These are phyloP conservation scores for Pipistrellus kuhlii DNA, from an alignment of 2,797 vertebrate species.

Conservation along the genomic window DNA sequence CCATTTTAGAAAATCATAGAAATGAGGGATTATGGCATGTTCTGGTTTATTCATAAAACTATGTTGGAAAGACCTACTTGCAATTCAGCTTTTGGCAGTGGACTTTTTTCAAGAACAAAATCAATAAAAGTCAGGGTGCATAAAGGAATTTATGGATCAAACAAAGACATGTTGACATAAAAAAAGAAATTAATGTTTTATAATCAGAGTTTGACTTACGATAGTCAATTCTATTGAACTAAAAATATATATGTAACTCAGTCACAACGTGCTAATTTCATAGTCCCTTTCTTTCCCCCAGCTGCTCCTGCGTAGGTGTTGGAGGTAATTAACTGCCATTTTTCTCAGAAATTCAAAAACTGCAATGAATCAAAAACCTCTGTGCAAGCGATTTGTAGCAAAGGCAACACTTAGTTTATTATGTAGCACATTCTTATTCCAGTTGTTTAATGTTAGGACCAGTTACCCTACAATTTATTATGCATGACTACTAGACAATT, in stretches of 20 bases:
- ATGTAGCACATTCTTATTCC: conserved; percentile 86
- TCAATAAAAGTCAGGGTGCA: conserved; percentile 80
- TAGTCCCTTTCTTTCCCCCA: conserved; percentile 81
- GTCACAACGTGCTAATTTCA: conserved; percentile 86
- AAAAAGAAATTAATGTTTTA: conserved; percentile 84
- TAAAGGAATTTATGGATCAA: conserved; percentile 84
- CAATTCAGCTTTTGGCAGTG: conserved; percentile 71
- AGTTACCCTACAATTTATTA: conserved; percentile 85
- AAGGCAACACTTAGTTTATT: conserved; percentile 88
- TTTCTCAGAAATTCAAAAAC: conserved; percentile 87
- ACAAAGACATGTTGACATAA: conserved; percentile 83
- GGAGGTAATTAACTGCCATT: conserved; percentile 88
- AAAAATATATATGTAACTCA: conserved; percentile 85
- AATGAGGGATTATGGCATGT: conserved; percentile 14
- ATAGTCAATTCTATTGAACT: conserved; percentile 84
- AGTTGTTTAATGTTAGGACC: conserved; percentile 85
- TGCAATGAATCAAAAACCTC: conserved; percentile 88
- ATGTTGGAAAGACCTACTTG: conserved; percentile 57
- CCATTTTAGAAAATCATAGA: conserved; percentile 34
- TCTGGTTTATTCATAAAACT: conserved; percentile 63
- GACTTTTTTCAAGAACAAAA: conserved; percentile 84
- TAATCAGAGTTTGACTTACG: conserved; percentile 83
- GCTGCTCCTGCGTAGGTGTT: conserved; percentile 86
- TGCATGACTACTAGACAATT: conserved; percentile 83
- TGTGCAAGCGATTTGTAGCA: conserved; percentile 81